phyloP scores from a whole-genome alignment of 2,888 invertebrate genomes.

The Pachliopta kotzebuea region DNA sequence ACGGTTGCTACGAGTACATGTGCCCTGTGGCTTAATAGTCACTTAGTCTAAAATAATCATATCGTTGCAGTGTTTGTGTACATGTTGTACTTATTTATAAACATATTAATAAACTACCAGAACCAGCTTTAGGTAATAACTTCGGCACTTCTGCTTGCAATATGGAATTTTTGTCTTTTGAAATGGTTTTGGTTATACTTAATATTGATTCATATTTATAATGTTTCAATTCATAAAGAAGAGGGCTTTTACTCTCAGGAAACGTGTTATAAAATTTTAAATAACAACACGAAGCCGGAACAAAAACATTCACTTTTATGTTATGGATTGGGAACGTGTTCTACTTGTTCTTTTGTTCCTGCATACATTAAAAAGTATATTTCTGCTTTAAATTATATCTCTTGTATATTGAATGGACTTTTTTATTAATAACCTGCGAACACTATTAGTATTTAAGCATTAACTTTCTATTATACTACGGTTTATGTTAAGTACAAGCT shows the following conservation, averaged over 20 bases:
- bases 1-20: not conserved
- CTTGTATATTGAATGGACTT: constrained; percentile 21
- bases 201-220: not conserved
- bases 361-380: constrained; percentile 23
- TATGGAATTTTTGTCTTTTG: no score
- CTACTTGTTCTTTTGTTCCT: constrained; percentile 29
- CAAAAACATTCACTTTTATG: constrained; percentile 30
- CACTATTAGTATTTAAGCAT: not conserved
- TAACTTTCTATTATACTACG: not conserved
- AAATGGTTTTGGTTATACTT: no score
- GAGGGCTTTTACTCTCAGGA: constrained; percentile 26
- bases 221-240: constrained; percentile 2
- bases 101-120: no score
- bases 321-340: constrained; percentile 29
- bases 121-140: no score
- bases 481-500: not conserved
- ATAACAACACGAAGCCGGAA: constrained; percentile 27
- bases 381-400: constrained; percentile 27
- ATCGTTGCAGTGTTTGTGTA: not conserved
- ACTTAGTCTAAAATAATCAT: constrained; percentile 1
- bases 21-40: constrained; percentile 8
- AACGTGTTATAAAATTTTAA: constrained; percentile 28
- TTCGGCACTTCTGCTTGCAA: no score
- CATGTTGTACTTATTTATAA: no score
- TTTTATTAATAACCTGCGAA: not conserved